phyloP scores from a whole-genome alignment of 2,797 vertebrate species.

The Acridotheres tristis region DNA sequence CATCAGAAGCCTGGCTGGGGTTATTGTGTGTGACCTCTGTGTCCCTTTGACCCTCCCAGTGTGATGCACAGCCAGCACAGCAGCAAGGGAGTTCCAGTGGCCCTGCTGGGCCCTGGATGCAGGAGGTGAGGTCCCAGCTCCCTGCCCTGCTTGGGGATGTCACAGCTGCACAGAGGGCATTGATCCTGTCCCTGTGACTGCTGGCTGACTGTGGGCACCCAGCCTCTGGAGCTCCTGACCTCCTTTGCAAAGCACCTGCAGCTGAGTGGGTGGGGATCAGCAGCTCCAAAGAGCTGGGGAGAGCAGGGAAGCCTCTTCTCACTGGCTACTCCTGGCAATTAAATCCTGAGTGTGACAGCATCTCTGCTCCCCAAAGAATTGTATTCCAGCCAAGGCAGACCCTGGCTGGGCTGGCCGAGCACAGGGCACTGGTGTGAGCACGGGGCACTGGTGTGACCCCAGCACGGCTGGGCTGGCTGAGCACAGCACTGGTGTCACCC shows the following conservation, averaged over 20 bases:
- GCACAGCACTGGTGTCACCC: background rate
- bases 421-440: background rate
- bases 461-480: background rate
- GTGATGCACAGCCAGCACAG: background rate
- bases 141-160: background rate
- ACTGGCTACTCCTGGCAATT: background rate
- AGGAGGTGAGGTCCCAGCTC: background rate
- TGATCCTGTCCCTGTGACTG: background rate
- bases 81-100: fast-evolving
- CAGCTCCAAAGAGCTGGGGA: background rate
- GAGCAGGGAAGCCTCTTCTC: background rate
- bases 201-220: fast-evolving
- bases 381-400: background rate
- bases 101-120: background rate
- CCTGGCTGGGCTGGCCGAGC: background rate
- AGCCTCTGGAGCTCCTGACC: background rate
- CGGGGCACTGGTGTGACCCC: fast-evolving
- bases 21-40: background rate
- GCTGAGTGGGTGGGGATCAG: background rate
- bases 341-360: background rate
- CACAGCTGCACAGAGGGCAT: fast-evolving
- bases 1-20: background rate
- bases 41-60: background rate
- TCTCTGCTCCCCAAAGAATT: background rate
- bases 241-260: background rate